These are phyloP conservation scores for Periparus ater DNA, from an alignment of 2,797 vertebrate genomes.

Conservation along the genomic window DNA sequence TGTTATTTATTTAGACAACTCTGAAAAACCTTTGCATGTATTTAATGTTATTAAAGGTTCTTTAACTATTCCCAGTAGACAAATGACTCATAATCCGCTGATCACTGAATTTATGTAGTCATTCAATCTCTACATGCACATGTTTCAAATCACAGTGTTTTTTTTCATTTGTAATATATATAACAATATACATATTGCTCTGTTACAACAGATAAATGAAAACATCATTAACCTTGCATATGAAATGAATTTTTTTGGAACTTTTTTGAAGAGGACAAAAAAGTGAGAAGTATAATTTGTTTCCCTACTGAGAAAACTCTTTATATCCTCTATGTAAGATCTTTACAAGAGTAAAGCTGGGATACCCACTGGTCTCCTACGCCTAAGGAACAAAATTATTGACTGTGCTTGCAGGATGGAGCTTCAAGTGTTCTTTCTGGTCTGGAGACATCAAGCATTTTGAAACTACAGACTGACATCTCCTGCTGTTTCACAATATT, in stretches of 20 bases:
- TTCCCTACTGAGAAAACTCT: neutral
- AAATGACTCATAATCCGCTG: neutral
- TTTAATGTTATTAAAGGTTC: neutral
- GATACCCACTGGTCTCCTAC: neutral
- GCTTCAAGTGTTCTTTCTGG: neutral
- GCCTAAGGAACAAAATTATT: neutral
- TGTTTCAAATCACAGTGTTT: neutral
- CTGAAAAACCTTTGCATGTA: neutral
- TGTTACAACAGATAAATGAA: neutral
- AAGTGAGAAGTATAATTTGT: rapidly evolving
- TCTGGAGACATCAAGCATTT: neutral
- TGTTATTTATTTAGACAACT: neutral
- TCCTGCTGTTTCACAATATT: neutral
- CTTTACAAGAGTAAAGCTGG: neutral
- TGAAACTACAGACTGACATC: neutral
- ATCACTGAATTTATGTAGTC: neutral
- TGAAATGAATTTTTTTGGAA: neutral
- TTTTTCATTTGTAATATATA: neutral
- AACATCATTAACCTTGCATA: neutral
- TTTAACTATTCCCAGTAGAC: neutral
- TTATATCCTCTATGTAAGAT: neutral
- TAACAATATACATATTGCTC: neutral
- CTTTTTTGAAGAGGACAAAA: neutral
- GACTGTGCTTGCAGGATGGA: neutral
- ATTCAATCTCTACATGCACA: neutral